Evolutionary conservation across 2,113 vertebrate genomes (phyloP).

Genomic region (Dolichotis patagonum): DNA sequence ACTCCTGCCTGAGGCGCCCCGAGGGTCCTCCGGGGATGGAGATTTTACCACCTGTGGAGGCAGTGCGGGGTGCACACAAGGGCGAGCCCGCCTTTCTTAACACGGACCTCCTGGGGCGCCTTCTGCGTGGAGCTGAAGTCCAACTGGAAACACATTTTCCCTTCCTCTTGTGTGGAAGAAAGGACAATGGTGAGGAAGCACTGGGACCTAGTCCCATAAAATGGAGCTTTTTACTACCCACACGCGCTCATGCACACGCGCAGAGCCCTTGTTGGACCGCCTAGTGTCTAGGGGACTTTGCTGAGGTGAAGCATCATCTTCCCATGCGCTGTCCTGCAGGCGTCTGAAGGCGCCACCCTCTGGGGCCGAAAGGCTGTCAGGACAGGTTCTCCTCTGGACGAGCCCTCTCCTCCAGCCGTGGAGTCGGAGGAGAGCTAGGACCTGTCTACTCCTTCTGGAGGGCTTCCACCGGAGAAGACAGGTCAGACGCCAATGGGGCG

Average conservation of each 20-base stretch:
- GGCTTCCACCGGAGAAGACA: not conserved
- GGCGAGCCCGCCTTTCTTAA: not conserved
- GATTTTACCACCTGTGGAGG: no score
- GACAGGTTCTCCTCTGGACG: not conserved
- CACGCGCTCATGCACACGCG: not conserved
- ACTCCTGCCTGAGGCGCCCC: no score
- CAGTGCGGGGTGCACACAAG: no score
- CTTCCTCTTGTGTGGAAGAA: not conserved
- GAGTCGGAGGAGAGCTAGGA: not conserved
- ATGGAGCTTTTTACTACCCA: not conserved
- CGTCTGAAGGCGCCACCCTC: not conserved
- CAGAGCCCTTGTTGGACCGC: not conserved
- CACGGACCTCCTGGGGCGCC: not conserved
- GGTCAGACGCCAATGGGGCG: not conserved
- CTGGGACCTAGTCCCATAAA: not conserved
- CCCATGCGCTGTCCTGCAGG: not conserved
- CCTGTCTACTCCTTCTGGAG: not conserved
- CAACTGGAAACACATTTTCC: not conserved
- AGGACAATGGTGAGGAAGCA: not conserved
- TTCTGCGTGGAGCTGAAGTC: not conserved
- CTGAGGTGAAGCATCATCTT: not conserved
- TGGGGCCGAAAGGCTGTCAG: not conserved
- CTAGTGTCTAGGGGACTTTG: not conserved
- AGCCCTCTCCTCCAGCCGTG: not conserved
- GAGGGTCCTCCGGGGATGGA: no score